phyloP scores from a whole-genome alignment of 64 coral and sea anemone genomes.

The Pocillopora damicornis region DNA sequence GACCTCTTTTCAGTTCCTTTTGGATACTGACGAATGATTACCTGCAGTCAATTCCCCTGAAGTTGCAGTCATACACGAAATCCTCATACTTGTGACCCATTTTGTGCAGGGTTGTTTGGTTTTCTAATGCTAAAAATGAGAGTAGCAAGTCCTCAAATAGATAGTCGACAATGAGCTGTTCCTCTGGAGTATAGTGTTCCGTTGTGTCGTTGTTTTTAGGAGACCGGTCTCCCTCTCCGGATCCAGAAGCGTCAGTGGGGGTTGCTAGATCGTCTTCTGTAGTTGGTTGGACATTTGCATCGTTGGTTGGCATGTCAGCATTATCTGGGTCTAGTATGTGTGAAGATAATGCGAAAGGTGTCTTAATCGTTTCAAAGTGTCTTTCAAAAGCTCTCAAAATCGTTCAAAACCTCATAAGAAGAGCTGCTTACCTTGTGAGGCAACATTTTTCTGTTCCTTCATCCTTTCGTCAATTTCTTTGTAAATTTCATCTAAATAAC shows the following conservation, averaged over 20 bases:
- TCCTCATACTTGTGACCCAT: constrained; percentile 63
- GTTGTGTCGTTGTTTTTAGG: neutral
- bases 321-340: too few relatives aligned
- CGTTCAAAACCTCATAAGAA: too few relatives aligned
- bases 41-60: constrained; percentile 53
- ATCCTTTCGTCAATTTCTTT: neutral
- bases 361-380: too few relatives aligned
- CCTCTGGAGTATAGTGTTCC: neutral
- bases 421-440: neutral
- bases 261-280: too few relatives aligned
- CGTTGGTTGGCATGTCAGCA: too few relatives aligned
- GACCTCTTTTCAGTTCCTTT: too few relatives aligned
- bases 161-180: neutral
- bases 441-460: too few relatives aligned
- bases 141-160: constrained; percentile 1
- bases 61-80: constrained; percentile 54
- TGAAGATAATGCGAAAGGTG: too few relatives aligned
- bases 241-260: too few relatives aligned
- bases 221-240: too few relatives aligned
- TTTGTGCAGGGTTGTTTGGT: neutral
- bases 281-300: too few relatives aligned
- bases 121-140: neutral
- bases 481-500: neutral
- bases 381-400: too few relatives aligned
- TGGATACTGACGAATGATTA: neutral